Evolutionary conservation across 2,888 invertebrate species (phyloP).

Genomic region (Thera obeliscata): DNA sequence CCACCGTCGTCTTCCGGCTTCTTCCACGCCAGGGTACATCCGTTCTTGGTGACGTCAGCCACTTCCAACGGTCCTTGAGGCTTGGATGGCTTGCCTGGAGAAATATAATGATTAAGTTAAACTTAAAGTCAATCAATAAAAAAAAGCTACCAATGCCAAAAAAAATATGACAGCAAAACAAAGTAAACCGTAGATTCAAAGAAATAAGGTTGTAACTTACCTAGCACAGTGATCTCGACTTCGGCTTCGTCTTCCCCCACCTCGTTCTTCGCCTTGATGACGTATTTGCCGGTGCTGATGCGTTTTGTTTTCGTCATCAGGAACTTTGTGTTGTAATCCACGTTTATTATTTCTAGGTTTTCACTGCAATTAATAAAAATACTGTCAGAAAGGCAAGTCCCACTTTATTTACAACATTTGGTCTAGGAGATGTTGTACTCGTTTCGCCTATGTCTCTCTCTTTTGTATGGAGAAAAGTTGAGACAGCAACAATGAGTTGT

Average conservation of each 20-base stretch:
- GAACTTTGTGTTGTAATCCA: constrained; percentile 96
- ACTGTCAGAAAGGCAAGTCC: no score
- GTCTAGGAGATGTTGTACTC: no score
- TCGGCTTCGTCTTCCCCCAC: constrained; percentile 97
- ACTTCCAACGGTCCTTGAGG: constrained; percentile 95
- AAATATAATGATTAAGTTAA: not conserved
- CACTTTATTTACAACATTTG: no score
- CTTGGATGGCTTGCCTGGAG: constrained; percentile 88
- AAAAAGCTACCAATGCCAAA: not conserved
- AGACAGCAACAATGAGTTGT: no score
- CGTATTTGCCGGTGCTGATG: constrained; percentile 93
- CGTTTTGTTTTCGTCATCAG: constrained; percentile 93
- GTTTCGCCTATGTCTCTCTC: no score
- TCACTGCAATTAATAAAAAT: constrained; percentile 64
- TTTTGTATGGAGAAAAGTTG: no score
- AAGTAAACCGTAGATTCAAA: not conserved
- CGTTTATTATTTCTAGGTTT: constrained; percentile 89
- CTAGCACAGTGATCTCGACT: constrained; percentile 93
- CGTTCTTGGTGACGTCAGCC: constrained; percentile 94
- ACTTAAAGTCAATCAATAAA: no score
- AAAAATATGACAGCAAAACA: not conserved
- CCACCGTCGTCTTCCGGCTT: constrained; percentile 99
- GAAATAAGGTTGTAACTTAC: constrained; percentile 54
- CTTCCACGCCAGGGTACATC: constrained; percentile 96
- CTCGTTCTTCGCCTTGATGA: constrained; percentile 95